Base-by-base conservation (phyloP, 1,140 invertebrate species). In the Whitmania pigra region DNA sequence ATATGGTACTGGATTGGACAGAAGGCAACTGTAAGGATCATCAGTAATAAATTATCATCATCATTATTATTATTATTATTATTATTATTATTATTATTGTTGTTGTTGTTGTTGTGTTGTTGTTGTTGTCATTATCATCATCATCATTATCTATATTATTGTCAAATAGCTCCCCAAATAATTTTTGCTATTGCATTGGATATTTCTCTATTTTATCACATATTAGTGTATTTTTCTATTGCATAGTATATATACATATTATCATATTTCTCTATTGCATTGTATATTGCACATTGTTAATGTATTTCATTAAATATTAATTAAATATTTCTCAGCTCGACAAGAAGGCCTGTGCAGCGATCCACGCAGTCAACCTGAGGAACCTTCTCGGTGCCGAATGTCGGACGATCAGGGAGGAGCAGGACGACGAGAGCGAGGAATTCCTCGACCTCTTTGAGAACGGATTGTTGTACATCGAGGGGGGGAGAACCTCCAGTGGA, bases 1-100 rank as follows among this genome's bases (percentile, higher is more conserved):
- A 99, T 99, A 77, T 98, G 90, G 84, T 99, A 97, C 80, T 99
- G 95, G 95, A 99, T 99, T 78, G 97, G 97, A 55, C 89, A 90
- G 76, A 91, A 95, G 81, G 90, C 94, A 20, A 90, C 94, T 7
- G 91, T 94, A 86, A 78, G 78, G 75, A 2, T 4, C 18, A 22
- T 60, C 55, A 18, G 0, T 53, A 11, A 29, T 22, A 11, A 27
- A 7, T 71, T 71, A 25, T 49, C 9, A 11, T 49, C 9, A 49
- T 49, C 9, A 11, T 5, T 17, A 11, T 49, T 49, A 11, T 49
- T 17, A 11, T 49, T 49, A 11, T 17, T 17, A 49, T 36, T 36
- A 36, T 36, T 17, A 49, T 11, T 49, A 49, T 7, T 17, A 49
- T 3, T 36, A 36, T 36, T 6, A 36, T 36, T 6, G 6, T 36